Evolutionary conservation across 2,113 vertebrate species (phyloP).

Genomic region (Sebastes fasciatus): DNA sequence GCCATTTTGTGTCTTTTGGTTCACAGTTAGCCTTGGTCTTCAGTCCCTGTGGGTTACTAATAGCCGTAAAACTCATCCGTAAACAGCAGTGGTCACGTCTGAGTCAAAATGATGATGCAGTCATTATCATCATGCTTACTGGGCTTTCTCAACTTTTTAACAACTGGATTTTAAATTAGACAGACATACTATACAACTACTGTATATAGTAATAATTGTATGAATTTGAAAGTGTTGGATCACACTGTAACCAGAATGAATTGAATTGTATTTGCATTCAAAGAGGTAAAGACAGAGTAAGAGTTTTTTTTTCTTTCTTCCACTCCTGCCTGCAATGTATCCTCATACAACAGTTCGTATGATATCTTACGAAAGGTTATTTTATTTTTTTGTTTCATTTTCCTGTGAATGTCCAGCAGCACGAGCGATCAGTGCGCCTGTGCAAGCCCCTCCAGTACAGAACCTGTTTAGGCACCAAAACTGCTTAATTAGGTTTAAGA

Average conservation of each 20-base stretch:
- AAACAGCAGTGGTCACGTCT: constrained; percentile 17
- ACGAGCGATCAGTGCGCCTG: not conserved
- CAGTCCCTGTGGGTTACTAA: constrained; percentile 41
- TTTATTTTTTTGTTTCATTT: not conserved
- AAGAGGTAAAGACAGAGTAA: not conserved
- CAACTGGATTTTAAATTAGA: not conserved
- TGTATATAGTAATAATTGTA: not conserved
- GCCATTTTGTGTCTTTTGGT: constrained; percentile 54
- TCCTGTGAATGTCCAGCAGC: not conserved
- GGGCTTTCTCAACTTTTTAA: not conserved
- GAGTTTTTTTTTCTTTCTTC: not conserved
- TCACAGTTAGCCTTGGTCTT: constrained; percentile 42
- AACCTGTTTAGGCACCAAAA: too few species aligned
- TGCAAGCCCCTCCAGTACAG: not conserved
- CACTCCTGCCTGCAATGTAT: not conserved
- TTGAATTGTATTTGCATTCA: not conserved
- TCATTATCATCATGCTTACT: constrained; percentile 15
- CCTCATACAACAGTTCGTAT: not conserved
- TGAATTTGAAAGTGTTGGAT: not conserved
- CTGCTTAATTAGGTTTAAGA: too few species aligned
- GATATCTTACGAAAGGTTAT: not conserved
- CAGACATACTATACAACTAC: not conserved
- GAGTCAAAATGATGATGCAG: constrained; percentile 14
- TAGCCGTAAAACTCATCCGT: constrained; percentile 14
- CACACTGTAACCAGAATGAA: not conserved